Base-by-base conservation (phyloP, 2,888 invertebrate species). In the Drosophila kambysellisi region DNA sequence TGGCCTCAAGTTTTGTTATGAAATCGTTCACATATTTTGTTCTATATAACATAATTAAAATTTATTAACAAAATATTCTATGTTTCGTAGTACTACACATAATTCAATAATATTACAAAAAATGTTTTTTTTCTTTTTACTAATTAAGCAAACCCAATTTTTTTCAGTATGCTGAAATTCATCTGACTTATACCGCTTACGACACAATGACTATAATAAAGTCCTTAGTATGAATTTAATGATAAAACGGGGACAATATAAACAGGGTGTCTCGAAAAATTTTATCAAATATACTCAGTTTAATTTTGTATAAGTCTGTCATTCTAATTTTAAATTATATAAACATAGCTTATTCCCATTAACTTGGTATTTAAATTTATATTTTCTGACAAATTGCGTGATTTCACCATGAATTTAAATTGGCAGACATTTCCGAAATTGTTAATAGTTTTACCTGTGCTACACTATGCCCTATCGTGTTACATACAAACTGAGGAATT, bases 231-330 rank as follows among this genome's bases (percentile, higher is more conserved):
- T 66, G 52, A 78, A 78, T 64, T 76, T 74, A 82, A 82, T 64
- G 75, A 74, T 72, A 74, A 80, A 88, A 74, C 63, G 78, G 71
- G 70, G 57, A 57, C 63, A 15, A 51, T 6, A 6, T 5, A 50
- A 70, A 88, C 76, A 90, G 89, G 87, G 89, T 90, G 87, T 15
- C 15, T 39, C n/a, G 20, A 39, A 33, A 57, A 52, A 20, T n/a
- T 37, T 39, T 41, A 15, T 50, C 41, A 53, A 37, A n/a, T 41
- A 35, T 20, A 51, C 48, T 25, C 6, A 33, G 20, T 46, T 52
- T 35, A 46, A 3, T 32, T 32, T 33, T 20, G 20, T 17, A 15
- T 11, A 0, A 30, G 11, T 6, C 3, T 52, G 17, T n/a, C n/a
- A 17, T 17, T 46, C 6, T 15, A 12, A 11, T 7, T 7, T 8